phyloP scores from a whole-genome alignment of 1,140 invertebrate genomes.

The Brachionus plicatilis region DNA sequence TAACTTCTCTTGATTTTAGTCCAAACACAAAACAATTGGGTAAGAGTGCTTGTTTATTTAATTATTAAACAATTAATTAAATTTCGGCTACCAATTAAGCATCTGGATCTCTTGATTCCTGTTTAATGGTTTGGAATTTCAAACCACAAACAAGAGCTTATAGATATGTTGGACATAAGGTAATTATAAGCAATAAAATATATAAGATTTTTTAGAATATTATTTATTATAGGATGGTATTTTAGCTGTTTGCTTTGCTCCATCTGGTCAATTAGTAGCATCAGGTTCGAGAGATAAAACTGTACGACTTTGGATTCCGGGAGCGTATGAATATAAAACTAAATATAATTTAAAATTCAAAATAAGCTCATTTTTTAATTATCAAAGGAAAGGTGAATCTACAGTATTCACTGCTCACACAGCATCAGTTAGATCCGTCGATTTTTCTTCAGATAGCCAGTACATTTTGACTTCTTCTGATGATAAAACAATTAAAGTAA shows the following conservation, averaged over 20 bases:
- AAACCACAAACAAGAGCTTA: constrained; percentile 58
- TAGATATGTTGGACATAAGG: constrained; percentile 57
- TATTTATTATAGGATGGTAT: constrained; percentile 53
- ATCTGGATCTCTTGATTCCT: constrained; percentile 70
- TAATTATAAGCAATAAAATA: not conserved
- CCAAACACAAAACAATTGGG: constrained; percentile 68
- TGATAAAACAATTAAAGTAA: constrained; percentile 72
- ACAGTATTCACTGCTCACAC: constrained; percentile 73
- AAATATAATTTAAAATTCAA: not conserved
- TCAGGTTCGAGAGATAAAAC: constrained; percentile 74
- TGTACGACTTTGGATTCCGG: constrained; percentile 77
- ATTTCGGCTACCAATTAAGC: constrained; percentile 47
- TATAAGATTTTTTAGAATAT: not conserved
- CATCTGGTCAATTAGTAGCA: constrained; percentile 71
- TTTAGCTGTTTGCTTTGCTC: constrained; percentile 67
- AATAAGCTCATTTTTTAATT: not conserved
- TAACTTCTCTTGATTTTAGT: constrained; percentile 71
- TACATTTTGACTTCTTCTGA: constrained; percentile 73
- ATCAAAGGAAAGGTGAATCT: constrained; percentile 58
- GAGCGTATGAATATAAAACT: constrained; percentile 61
- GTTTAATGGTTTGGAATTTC: constrained; percentile 75
- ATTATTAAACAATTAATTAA: not conserved
- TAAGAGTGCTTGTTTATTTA: constrained; percentile 41
- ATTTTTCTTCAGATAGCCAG: constrained; percentile 70
- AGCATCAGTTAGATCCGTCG: constrained; percentile 69